Evolutionary conservation across 2,888 invertebrate genomes (phyloP).

Genomic region (Dorcus parallelipipedus): DNA sequence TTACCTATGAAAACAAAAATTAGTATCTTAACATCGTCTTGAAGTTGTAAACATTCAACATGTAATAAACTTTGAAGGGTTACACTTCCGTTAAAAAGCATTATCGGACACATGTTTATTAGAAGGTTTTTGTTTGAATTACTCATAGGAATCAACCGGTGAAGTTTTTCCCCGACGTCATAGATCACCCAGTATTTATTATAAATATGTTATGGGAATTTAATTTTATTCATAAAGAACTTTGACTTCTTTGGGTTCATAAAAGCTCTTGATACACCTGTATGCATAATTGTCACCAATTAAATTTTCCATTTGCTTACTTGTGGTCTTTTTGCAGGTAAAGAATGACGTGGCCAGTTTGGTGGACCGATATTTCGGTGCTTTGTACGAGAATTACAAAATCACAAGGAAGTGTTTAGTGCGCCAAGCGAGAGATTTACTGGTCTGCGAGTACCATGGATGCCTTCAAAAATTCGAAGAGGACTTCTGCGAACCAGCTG

Average conservation of each 20-base stretch:
- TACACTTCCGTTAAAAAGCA: too few relatives aligned
- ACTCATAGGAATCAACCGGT: too few relatives aligned
- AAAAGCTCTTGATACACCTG: background rate
- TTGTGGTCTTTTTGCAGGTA: conserved; percentile 39
- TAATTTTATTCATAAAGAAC: too few relatives aligned
- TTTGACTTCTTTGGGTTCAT: background rate
- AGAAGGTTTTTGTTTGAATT: too few relatives aligned
- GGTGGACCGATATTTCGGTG: conserved; percentile 61
- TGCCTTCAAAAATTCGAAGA: conserved; percentile 61
- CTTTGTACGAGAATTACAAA: conserved; percentile 61
- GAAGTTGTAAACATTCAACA: too few relatives aligned
- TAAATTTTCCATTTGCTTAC: background rate
- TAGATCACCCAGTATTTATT: too few relatives aligned
- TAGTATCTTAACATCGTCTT: too few relatives aligned
- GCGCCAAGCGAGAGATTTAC: conserved; percentile 65
- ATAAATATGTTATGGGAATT: too few relatives aligned
- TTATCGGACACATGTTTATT: too few relatives aligned
- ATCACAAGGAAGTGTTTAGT: conserved; percentile 59
- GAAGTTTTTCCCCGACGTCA: too few relatives aligned
- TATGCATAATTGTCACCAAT: background rate
- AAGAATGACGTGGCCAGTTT: conserved; percentile 49
- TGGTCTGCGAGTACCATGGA: conserved; percentile 64
- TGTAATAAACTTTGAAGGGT: too few relatives aligned
- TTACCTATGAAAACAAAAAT: too few relatives aligned
- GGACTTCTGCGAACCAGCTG: conserved; percentile 61